phyloP scores from a whole-genome alignment of 1,140 invertebrate genomes.

The Drepana arcuata region DNA sequence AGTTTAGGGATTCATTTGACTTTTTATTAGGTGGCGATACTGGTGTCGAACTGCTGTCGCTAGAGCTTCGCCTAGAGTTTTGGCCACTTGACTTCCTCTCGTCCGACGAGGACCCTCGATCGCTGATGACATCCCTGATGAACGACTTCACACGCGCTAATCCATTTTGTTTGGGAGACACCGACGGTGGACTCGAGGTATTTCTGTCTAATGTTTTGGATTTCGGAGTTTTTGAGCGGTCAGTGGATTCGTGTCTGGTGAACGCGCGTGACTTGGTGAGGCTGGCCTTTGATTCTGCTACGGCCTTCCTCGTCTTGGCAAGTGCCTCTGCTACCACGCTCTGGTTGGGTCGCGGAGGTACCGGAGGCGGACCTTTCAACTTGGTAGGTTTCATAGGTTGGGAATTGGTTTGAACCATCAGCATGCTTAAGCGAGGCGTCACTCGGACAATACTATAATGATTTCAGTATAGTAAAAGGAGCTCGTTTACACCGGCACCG shows the following conservation, averaged over 20 bases:
- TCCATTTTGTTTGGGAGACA: slow-evolving; percentile 64
- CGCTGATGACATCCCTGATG: slow-evolving; percentile 70
- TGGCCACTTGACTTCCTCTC: slow-evolving; percentile 61
- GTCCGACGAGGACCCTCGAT: slow-evolving; percentile 63
- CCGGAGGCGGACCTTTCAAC: slow-evolving; percentile 77
- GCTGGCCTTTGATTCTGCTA: slow-evolving; percentile 71
- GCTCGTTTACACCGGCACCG: slow-evolving; percentile 45
- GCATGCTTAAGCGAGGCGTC: slow-evolving; percentile 50
- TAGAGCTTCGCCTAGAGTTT: slow-evolving; percentile 59
- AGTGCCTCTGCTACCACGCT: slow-evolving; percentile 79
- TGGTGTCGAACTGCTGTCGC: slow-evolving; percentile 53
- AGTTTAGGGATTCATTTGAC: slow-evolving; percentile 59
- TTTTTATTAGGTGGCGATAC: slow-evolving; percentile 44
- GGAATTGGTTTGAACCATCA: slow-evolving; percentile 63
- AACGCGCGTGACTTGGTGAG: slow-evolving; percentile 46
- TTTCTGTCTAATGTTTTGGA: slow-evolving; percentile 59
- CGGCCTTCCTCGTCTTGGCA: slow-evolving; percentile 73
- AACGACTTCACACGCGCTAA: slow-evolving; percentile 67
- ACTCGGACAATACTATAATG: slow-evolving; percentile 65
- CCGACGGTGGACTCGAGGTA: slow-evolving; percentile 52
- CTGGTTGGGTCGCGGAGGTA: slow-evolving; percentile 80
- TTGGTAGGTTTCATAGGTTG: slow-evolving; percentile 62
- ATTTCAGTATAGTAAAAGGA: slow-evolving; percentile 66
- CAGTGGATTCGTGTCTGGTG: slow-evolving; percentile 46
- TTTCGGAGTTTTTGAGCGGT: slow-evolving; percentile 40